Evolutionary conservation across 2,113 vertebrate genomes (phyloP).

Genomic region (Sterrhoptilus dennistouni): DNA sequence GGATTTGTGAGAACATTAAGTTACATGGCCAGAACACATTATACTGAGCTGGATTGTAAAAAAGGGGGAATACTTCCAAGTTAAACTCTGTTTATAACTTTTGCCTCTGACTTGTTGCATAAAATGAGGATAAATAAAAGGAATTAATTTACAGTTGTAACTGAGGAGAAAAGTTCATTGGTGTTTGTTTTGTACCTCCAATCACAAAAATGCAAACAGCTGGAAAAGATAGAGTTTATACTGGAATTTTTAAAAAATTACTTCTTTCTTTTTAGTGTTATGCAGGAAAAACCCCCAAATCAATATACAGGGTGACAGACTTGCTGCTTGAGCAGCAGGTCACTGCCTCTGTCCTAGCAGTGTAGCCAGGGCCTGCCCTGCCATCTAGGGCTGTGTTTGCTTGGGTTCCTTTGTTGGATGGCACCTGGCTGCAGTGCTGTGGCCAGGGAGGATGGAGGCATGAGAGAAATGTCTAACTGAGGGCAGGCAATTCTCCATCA

Average conservation of each 20-base stretch:
- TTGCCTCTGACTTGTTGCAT: not conserved
- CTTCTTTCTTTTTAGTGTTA: not conserved
- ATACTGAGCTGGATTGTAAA: not conserved
- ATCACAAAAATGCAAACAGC: not conserved
- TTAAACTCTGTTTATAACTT: not conserved
- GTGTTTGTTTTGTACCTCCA: not conserved
- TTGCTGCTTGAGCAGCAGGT: not conserved
- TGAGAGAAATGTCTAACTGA: not conserved
- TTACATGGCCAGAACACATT: not conserved
- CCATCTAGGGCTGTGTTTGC: not conserved
- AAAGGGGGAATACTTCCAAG: not conserved
- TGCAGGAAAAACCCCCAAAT: fast-evolving
- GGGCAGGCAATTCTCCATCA: not conserved
- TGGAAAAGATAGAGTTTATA: not conserved
- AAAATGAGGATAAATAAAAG: not conserved
- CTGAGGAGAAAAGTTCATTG: not conserved
- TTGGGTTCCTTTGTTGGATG: not conserved
- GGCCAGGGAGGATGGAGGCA: not conserved
- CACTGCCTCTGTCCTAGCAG: not conserved
- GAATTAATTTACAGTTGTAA: not conserved
- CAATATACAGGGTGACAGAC: not conserved
- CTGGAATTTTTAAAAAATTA: too few species aligned
- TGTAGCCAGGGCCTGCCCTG: not conserved
- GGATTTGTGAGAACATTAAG: not conserved
- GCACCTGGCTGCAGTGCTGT: not conserved